Percentiles rank a stretch among this genome's conserved stretches.
Evolutionary conservation across 1,140 invertebrate species (phyloP).

Genomic region (Drosophila guanche): DNA sequence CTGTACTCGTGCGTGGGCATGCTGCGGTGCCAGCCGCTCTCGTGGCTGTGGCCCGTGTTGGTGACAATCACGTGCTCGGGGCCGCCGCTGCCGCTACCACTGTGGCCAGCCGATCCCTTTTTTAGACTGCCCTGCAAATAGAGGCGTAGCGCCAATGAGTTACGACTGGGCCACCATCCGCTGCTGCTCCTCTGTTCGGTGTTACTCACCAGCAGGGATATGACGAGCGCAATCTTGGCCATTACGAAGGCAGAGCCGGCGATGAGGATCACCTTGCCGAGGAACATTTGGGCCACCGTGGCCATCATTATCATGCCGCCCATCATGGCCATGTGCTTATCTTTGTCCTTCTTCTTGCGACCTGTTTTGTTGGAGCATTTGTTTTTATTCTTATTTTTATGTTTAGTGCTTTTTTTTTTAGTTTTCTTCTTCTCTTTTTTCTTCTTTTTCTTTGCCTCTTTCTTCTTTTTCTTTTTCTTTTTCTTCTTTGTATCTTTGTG

Average conservation of each 20-base stretch:
- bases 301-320: slow-evolving; percentile 87
- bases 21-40: slow-evolving; percentile 78
- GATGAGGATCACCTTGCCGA: slow-evolving; percentile 88
- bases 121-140: slow-evolving; percentile 85
- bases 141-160: slow-evolving; percentile 62
- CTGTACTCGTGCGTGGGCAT: slow-evolving; percentile 65
- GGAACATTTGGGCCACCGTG: slow-evolving; percentile 87
- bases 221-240: slow-evolving; percentile 87
- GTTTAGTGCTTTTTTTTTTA: slow-evolving; percentile 58
- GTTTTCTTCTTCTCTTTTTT: slow-evolving; percentile 53
- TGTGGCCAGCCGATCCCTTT: slow-evolving; percentile 85
- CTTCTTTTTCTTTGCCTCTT: slow-evolving; percentile 27
- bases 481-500: slow-evolving; percentile 50
- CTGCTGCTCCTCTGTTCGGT: slow-evolving; percentile 12
- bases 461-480: slow-evolving; percentile 51
- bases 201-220: slow-evolving; percentile 86
- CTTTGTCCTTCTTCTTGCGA: slow-evolving; percentile 83
- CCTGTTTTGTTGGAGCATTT: slow-evolving; percentile 74
- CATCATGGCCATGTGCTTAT: slow-evolving; percentile 85
- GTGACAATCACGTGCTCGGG: slow-evolving; percentile 86
- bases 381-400: slow-evolving; percentile 65
- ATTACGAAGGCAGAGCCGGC: slow-evolving; percentile 88
- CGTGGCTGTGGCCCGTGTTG: slow-evolving; percentile 83
- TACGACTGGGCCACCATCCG: slow-evolving; percentile 32
- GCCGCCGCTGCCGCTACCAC: slow-evolving; percentile 69